These are phyloP conservation scores for Arbacia lixula DNA, from an alignment of 53 echinoderm and acorn worm genomes.

Conservation along the genomic window DNA sequence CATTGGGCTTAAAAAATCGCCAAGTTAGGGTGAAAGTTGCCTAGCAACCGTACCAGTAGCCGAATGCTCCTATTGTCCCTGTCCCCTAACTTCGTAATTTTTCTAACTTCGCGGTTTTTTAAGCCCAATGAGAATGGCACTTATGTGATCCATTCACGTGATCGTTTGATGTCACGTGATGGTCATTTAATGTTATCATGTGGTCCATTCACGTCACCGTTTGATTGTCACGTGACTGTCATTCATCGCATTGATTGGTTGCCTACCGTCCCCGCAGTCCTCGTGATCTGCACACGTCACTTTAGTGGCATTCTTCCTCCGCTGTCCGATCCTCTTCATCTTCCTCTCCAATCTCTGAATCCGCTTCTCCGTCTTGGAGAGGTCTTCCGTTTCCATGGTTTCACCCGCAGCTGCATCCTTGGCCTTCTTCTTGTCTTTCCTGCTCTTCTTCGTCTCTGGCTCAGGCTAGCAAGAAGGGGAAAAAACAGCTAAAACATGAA, in stretches of 20 bases:
- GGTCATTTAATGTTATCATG: not conserved
- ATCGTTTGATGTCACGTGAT: no score
- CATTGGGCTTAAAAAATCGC: no score
- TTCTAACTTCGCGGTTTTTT: no score
- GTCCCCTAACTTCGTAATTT: no score
- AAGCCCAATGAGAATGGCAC: no score
- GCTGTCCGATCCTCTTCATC: constrained; percentile 9
- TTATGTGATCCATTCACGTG: no score
- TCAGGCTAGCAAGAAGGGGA: not conserved
- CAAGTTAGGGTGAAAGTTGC: no score
- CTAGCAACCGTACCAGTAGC: no score
- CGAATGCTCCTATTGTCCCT: no score
- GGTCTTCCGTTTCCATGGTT: not conserved
- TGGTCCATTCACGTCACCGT: not conserved
- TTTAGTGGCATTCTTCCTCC: constrained; percentile 13
- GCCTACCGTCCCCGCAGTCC: constrained; percentile 11
- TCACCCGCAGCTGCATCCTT: not conserved
- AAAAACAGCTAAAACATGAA: no score
- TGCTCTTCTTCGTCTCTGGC: not conserved
- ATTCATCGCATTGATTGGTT: not conserved
- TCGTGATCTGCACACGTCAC: constrained; percentile 11
- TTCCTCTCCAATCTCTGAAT: constrained; percentile 33
- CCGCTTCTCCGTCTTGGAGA: constrained; percentile 28
- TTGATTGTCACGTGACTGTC: not conserved
- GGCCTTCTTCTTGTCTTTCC: constrained; percentile 10